Evolutionary conservation across 2,113 vertebrate species (phyloP).

Genomic region (Rhabdornis inornatus): DNA sequence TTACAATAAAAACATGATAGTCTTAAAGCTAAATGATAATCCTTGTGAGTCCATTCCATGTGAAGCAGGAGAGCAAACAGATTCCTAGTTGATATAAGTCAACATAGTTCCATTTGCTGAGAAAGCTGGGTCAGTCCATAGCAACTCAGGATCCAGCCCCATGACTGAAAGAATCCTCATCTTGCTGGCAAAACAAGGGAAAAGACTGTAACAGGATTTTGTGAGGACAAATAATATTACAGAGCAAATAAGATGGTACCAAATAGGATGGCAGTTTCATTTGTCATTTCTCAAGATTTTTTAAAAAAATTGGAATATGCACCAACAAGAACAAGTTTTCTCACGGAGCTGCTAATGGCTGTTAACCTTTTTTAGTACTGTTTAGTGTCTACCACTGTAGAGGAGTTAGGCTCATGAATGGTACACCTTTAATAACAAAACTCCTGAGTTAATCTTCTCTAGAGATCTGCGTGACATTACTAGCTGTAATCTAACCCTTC

Average conservation of each 20-base stretch:
- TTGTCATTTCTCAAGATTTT: not conserved
- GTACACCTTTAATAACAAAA: conserved; percentile 68
- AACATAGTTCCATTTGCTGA: not conserved
- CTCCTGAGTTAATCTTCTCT: conserved; percentile 74
- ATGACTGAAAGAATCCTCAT: not conserved
- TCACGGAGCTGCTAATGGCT: not conserved
- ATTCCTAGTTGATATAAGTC: not conserved
- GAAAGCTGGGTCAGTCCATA: conserved; percentile 12
- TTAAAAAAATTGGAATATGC: not conserved
- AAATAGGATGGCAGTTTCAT: not conserved
- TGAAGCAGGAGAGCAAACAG: not conserved
- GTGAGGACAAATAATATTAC: conserved; percentile 28
- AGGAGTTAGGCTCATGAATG: conserved; percentile 39
- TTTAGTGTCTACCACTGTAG: not conserved
- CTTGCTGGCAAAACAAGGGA: conserved; percentile 11
- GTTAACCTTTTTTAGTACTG: not conserved
- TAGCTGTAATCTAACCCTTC: conserved; percentile 74
- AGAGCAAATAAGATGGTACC: not conserved
- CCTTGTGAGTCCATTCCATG: not conserved
- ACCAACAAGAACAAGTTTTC: not conserved
- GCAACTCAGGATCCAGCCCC: not conserved
- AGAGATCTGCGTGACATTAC: conserved; percentile 60
- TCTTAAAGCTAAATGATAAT: conserved; percentile 56
- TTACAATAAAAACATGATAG: conserved; percentile 56
- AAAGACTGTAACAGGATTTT: conserved; percentile 46